Conservation (phyloP, 2,113 vertebrate genomes). For the Irena cyanogastra region DNA sequence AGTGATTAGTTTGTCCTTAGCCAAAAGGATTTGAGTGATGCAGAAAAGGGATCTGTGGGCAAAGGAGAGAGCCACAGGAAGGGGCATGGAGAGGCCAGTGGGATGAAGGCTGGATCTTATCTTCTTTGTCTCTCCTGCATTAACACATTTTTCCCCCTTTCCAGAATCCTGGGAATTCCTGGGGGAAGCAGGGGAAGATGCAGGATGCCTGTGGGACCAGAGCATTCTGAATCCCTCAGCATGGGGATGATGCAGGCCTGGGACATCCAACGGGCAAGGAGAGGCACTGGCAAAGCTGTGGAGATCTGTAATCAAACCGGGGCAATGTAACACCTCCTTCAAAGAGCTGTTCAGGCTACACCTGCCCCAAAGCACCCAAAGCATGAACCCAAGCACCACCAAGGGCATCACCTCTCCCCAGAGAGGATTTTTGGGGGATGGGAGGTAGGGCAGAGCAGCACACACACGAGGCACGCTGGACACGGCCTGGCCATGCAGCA, state of each 20-base stretch:
- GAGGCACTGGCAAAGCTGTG: not conserved
- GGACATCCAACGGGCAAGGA: accelerated
- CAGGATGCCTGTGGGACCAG: not conserved
- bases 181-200: not conserved
- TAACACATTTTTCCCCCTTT: not conserved
- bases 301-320: accelerated
- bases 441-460: not conserved
- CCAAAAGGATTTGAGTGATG: not conserved
- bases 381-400: not conserved
- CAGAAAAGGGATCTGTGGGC: not conserved
- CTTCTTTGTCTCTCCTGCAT: not conserved
- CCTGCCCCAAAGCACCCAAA: not conserved
- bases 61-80: not conserved
- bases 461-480: accelerated
- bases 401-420: not conserved
- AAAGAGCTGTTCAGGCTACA: not conserved
- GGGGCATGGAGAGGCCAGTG: accelerated
- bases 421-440: not conserved
- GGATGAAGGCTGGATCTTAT: not conserved
- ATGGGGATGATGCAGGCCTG: accelerated
- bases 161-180: not conserved
- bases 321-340: not conserved
- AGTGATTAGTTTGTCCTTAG: not conserved
- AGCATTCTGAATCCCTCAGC: not conserved
- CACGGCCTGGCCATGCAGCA: accelerated